Evolutionary conservation across 2,113 vertebrate genomes (phyloP), one percentile per base, ranked within the genome.

Genomic region (Tichodroma muraria): DNA sequence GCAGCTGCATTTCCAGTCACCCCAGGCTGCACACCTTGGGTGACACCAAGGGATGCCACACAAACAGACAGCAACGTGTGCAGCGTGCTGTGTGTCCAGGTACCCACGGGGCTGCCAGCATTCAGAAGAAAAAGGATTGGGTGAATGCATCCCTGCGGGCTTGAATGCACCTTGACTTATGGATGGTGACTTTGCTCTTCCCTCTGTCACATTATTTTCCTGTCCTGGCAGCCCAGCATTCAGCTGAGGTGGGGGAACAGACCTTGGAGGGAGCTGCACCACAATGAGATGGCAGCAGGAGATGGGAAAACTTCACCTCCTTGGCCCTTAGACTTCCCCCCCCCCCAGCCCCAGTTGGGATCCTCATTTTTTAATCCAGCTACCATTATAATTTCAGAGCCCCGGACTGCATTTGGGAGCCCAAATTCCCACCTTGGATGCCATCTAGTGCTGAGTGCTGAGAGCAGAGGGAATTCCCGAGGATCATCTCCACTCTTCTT

Each of bases 361-460:
- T 14, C 19, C 20, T 57, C 59, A 24, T 28, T 61, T 89, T 70
- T 56, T 4, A 28, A 81, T 50, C 28, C 72, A 24, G 21, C 24
- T 59, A 14, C 35, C 31, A 6, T 38, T 35, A 19, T 1, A 4
- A 50, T 57, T 70, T 65, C 35, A 44, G 22, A 82, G 56, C 7
- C 31, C 57, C 54, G 88, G 61, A 91, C 17, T n/a, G 45, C 6
- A 6, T 53, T 38, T 6, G 2, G 30, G 23, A 90, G 25, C 49
- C 53, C 57, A 81, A 21, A 91, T 57, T 50, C 11, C 69, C 65
- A 25, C 35, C 80, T 71, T 83, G 78, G 73, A 38, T 89, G 86
- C 90, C 93, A 90, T 50, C 95, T 94, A 95, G 88, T 89, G 95
- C 81, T 92, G 61, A 64, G 57, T 33, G 42, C 45, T 40, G 77